phyloP scores from a whole-genome alignment of 2,113 vertebrate genomes.

The Plecturocebus donacophilus region DNA sequence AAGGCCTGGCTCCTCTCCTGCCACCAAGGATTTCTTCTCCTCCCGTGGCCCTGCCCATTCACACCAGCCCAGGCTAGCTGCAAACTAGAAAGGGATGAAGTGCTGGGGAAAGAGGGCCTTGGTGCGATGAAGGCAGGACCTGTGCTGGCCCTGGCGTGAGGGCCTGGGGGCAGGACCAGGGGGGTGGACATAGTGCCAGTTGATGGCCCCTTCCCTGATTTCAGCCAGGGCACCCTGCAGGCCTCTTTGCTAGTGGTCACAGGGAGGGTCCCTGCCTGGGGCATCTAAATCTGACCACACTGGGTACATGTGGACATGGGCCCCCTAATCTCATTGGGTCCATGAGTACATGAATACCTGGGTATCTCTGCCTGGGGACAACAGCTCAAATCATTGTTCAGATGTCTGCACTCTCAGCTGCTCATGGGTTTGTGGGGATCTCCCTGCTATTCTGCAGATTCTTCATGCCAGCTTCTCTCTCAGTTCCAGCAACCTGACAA shows the following conservation, averaged over 20 bases:
- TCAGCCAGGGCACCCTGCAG: not conserved
- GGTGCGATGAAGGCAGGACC: not conserved
- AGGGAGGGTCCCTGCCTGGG: not conserved
- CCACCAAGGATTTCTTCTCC: not conserved
- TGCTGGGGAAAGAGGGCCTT: not conserved
- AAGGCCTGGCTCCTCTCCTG: not conserved
- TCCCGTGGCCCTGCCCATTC: not conserved
- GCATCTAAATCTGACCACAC: not conserved
- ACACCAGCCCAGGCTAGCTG: too few relatives aligned
- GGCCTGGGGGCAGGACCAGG: not conserved
- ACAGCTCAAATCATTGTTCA: not conserved
- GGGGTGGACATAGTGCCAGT: not conserved
- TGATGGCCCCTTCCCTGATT: too few relatives aligned
- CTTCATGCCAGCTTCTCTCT: not conserved
- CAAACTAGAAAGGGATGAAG: fast-evolving
- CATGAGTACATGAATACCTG: too few relatives aligned
- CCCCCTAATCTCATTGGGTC: too few relatives aligned
- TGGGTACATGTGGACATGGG: not conserved
- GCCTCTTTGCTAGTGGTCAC: not conserved
- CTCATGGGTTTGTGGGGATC: not conserved
- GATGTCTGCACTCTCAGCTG: not conserved
- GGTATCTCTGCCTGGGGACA: not conserved
- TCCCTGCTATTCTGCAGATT: not conserved
- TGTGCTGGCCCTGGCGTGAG: not conserved
- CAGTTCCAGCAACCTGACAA: not conserved